Evolutionary conservation across 1,140 invertebrate species (phyloP).

Genomic region (Galendromus occidentalis): DNA sequence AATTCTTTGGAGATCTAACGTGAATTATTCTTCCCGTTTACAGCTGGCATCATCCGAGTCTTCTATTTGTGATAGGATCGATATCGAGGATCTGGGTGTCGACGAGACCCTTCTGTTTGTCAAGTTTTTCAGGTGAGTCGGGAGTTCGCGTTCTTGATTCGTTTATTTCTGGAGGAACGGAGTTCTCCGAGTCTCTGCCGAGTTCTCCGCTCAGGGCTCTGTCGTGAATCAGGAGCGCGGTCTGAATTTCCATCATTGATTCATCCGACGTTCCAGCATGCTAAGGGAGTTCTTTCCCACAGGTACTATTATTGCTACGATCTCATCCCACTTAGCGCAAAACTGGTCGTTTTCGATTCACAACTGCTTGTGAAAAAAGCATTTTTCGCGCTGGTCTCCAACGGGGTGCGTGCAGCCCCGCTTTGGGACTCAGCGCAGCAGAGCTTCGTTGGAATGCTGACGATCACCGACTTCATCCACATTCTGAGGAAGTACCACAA

Average conservation of each 20-base stretch:
- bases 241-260: too few relatives aligned
- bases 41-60: conserved; percentile 11
- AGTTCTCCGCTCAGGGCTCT: too few relatives aligned
- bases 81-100: conserved; percentile 37
- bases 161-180: too few relatives aligned
- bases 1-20: too few relatives aligned
- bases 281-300: neutral
- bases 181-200: too few relatives aligned
- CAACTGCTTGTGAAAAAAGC: conserved; percentile 92
- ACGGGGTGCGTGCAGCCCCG: conserved; percentile 90
- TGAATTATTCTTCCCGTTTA: neutral
- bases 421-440: conserved; percentile 84
- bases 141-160: too few relatives aligned
- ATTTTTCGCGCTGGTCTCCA: conserved; percentile 94
- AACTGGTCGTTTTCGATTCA: conserved; percentile 98
- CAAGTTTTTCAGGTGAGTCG: conserved; percentile 68
- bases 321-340: conserved; percentile 93
- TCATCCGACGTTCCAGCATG: conserved; percentile 91
- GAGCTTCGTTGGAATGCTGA: conserved; percentile 76
- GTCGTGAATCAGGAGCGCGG: too few relatives aligned
- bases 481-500: conserved; percentile 88
- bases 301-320: conserved; percentile 56
- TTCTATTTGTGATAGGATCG: conserved; percentile 24
- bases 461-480: conserved; percentile 98
- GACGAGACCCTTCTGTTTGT: conserved; percentile 90